Evolutionary conservation across 2,113 vertebrate species (phyloP), one percentile per base, ranked within the genome.

Genomic region (Oryctolagus cuniculus): DNA sequence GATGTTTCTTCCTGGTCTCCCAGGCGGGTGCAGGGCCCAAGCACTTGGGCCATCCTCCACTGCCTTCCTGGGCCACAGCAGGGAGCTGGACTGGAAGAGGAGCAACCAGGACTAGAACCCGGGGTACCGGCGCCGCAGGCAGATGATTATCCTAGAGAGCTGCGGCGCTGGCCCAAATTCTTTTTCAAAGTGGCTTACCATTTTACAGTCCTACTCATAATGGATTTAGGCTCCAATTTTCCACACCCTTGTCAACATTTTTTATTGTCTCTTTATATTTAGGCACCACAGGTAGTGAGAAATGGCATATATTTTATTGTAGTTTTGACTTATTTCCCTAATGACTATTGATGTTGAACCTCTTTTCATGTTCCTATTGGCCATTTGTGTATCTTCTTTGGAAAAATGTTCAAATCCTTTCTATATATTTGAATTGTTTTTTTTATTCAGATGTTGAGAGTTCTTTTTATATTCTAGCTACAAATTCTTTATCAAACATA

Each of bases 281-380:
- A 73, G 24, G 72, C 31, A 90, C 73, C 12, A 9, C 64, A 82
- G 31, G 55, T 21, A 11, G 7, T 61, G 29, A 27, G 12, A 69
- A 95, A 72, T 72, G 31, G 2, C 58, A 81, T 31, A 44, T 80
- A 81, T 31, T 58, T 80, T 69, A 67, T 5, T 36, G 25, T 80
- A 55, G 44, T 69, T 82, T 83, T 95, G 44, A 87, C n/a, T 58
- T 64, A 84, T 55, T 90, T 93, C 49, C 49, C 88, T 78, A 83
- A 70, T 83, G 63, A 73, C 44, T 92, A 63, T 44, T 72, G 16
- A 92, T 51, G 25, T 53, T 36, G 29, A 58, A 15, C 19, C 55
- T 58, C 19, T 58, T 58, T 82, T 82, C 64, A 77, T 77, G 55
- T 17, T 38, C 22, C 77, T 75, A 77, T 1, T 87, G 51, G 34